Evolutionary conservation across 2,113 vertebrate genomes (phyloP).

Genomic region (Rattus norvegicus): GRCr8 NC_086024.1:66137501-66138000

Average conservation of each 20-base stretch:
- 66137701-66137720: background rate
- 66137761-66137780: conserved; percentile 32
- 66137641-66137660: background rate
- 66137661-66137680: background rate
- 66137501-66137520: too few relatives aligned
- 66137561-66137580: too few relatives aligned
- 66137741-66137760: background rate
- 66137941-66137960: too few relatives aligned
- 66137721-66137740: conserved; percentile 36
- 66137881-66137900: too few relatives aligned
- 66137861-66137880: background rate
- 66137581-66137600: too few relatives aligned
- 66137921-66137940: too few relatives aligned
- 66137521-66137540: too few relatives aligned
- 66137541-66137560: too few relatives aligned
- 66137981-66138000: too few relatives aligned
- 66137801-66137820: background rate
- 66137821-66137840: conserved; percentile 31
- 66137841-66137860: background rate
- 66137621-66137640: background rate
- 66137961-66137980: too few relatives aligned
- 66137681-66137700: background rate
- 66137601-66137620: background rate
- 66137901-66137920: too few relatives aligned
- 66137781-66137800: background rate